These are phyloP conservation scores for Litocranius walleri DNA, from an alignment of 2,113 vertebrate genomes.

Conservation along the genomic window DNA sequence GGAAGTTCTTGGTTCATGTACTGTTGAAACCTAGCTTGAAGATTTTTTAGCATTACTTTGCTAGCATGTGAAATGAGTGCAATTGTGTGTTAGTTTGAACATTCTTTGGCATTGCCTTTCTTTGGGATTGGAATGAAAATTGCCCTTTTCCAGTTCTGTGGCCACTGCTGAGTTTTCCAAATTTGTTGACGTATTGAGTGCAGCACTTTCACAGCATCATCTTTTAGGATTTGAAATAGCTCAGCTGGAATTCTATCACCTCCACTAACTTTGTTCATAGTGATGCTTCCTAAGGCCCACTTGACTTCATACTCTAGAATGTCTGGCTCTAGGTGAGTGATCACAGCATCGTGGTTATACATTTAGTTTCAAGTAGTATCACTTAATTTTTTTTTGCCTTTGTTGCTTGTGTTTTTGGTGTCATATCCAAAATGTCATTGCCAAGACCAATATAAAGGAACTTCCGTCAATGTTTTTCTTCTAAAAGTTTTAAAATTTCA, in stretches of 20 bases:
- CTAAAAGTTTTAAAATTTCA: background rate
- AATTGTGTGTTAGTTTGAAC: background rate
- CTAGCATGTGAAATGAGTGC: background rate
- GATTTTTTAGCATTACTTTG: background rate
- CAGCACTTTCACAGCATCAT: background rate
- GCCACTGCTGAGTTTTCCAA: background rate
- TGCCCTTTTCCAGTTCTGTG: background rate
- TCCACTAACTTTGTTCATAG: background rate
- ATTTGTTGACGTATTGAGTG: background rate
- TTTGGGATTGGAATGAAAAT: background rate
- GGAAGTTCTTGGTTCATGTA: background rate
- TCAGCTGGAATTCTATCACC: background rate
- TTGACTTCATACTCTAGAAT: background rate
- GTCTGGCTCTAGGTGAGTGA: background rate
- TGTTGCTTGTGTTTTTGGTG: background rate
- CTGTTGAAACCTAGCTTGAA: background rate
- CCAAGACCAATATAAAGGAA: background rate
- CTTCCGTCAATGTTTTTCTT: background rate
- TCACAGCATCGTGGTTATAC: background rate
- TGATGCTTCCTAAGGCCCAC: background rate
- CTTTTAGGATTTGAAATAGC: background rate
- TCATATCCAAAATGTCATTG: background rate
- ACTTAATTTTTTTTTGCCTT: background rate
- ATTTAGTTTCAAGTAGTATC: background rate
- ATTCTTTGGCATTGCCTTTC: background rate